These are phyloP conservation scores for Onychomys torridus DNA, from an alignment of 2,797 vertebrate genomes.

Conservation along the genomic window DNA sequence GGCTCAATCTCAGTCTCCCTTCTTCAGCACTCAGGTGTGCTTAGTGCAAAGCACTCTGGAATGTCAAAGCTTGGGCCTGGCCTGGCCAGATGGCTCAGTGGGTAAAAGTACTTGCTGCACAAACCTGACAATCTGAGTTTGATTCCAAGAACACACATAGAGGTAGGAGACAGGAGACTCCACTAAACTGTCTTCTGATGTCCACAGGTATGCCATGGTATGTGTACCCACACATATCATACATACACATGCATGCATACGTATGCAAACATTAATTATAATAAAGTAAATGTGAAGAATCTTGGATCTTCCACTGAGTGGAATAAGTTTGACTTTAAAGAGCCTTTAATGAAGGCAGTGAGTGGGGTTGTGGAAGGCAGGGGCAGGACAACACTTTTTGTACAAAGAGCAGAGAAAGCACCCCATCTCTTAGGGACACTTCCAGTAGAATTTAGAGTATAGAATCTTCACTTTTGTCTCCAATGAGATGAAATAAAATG, in stretches of 20 bases:
- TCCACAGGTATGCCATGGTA: not conserved
- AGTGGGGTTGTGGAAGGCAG: not conserved
- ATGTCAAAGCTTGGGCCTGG: not conserved
- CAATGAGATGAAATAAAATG: not conserved
- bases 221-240: not conserved
- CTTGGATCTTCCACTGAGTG: not conserved
- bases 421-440: not conserved
- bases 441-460: not conserved
- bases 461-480: not conserved
- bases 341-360: not conserved
- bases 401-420: not conserved
- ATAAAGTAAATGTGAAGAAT: not conserved
- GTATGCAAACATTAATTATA: not conserved
- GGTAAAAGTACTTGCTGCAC: not conserved
- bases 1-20: not conserved
- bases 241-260: not conserved
- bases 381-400: not conserved
- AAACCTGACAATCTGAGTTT: not conserved
- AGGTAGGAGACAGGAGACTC: not conserved
- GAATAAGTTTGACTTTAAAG: not conserved
- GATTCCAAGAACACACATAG: not conserved
- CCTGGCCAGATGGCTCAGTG: not conserved
- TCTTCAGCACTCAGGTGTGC: conserved; percentile 19
- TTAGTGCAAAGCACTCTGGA: conserved; percentile 23
- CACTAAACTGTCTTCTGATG: not conserved